Evolutionary conservation across 2,113 vertebrate species (phyloP).

Genomic region (Isurus oxyrinchus): DNA sequence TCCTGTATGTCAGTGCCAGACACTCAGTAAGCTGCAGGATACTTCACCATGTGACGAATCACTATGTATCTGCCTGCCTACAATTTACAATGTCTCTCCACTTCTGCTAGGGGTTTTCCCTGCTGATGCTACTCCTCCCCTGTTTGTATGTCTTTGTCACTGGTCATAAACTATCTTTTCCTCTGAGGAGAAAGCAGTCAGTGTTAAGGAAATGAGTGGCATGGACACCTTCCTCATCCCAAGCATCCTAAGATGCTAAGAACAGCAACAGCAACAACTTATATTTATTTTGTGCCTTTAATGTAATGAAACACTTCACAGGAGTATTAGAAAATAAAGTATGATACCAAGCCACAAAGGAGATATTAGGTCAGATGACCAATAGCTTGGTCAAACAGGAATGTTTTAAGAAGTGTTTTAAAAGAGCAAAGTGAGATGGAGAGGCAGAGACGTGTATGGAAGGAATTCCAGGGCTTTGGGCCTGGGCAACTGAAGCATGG

Average conservation of each 20-base stretch:
- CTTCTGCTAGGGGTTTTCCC: background rate
- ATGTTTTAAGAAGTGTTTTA: no score
- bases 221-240: background rate
- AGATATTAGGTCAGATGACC: no score
- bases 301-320: no score
- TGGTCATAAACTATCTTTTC: background rate
- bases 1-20: background rate
- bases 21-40: background rate
- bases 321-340: no score
- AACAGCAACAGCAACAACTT: no score
- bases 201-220: background rate
- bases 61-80: background rate
- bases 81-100: background rate
- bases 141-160: background rate
- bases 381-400: no score
- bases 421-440: no score
- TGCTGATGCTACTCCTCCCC: background rate
- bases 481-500: background rate
- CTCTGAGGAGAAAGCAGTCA: background rate
- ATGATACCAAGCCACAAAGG: no score
- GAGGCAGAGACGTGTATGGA: no score
- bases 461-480: background rate
- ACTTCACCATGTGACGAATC: background rate
- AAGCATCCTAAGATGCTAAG: background rate
- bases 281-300: no score